Evolutionary conservation across 2,888 invertebrate species (phyloP).

Genomic region (Agonopterix arenella): DNA sequence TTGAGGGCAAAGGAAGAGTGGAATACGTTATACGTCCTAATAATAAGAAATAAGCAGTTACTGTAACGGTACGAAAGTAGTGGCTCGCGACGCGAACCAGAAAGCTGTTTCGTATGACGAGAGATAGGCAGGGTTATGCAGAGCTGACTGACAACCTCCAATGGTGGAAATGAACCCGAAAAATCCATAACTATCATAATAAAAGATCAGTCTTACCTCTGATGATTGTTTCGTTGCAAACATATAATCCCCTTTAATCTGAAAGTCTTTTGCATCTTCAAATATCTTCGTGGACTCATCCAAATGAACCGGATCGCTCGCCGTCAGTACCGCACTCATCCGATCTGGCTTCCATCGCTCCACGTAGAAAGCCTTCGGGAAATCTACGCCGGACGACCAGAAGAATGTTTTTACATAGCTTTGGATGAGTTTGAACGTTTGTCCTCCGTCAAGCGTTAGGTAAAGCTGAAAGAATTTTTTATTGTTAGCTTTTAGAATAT

Average conservation of each 20-base stretch:
- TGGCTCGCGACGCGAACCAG: no score
- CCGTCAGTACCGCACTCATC: slow-evolving; percentile 84
- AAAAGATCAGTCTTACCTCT: slow-evolving; percentile 64
- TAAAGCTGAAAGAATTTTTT: slow-evolving; percentile 78
- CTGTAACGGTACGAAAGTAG: no score
- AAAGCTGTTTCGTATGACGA: no score
- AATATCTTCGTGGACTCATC: slow-evolving; percentile 75
- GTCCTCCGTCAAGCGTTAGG: slow-evolving; percentile 85
- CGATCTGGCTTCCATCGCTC: slow-evolving; percentile 80
- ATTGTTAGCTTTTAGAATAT: no score
- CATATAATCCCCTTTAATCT: slow-evolving; percentile 89
- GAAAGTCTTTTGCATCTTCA: slow-evolving; percentile 86
- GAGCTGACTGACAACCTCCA: no score
- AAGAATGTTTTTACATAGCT: slow-evolving; percentile 86
- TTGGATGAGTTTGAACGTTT: slow-evolving; percentile 82
- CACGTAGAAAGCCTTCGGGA: slow-evolving; percentile 77
- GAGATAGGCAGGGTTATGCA: no score
- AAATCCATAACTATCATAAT: background rate
- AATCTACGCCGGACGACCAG: slow-evolving; percentile 79
- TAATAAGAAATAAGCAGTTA: no score
- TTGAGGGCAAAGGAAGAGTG: no score
- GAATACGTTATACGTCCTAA: no score
- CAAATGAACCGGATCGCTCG: slow-evolving; percentile 65
- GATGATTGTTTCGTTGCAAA: slow-evolving; percentile 85
- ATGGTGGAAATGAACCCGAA: no score